Percentiles rank a stretch among this genome's conserved stretches.
Evolutionary conservation across 2,113 vertebrate genomes (phyloP).

Genomic region (Candoia aspera): DNA sequence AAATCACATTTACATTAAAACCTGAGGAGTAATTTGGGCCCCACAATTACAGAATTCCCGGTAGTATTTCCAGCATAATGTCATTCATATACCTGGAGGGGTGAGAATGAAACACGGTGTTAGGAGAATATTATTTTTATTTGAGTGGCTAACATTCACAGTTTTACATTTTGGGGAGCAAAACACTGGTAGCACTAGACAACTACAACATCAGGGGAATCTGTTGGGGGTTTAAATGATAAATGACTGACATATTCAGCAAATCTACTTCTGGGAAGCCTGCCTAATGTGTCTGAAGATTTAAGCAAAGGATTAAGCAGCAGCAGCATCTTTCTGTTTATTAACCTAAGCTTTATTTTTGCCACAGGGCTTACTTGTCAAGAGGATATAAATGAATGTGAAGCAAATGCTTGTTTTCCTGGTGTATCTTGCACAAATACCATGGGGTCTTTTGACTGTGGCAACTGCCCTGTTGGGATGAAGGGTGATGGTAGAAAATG

Average conservation of each 20-base stretch:
- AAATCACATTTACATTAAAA: background rate
- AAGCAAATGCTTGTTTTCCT: constrained; percentile 73
- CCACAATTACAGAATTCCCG: background rate
- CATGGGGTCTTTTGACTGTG: constrained; percentile 75
- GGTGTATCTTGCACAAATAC: constrained; percentile 74
- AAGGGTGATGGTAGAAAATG: constrained; percentile 72
- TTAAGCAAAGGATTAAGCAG: constrained; percentile 46
- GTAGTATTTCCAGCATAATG: constrained; percentile 5
- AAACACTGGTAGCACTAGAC: constrained; percentile 39
- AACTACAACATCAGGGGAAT: constrained; percentile 48
- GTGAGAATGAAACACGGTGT: background rate
- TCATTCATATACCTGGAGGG: background rate
- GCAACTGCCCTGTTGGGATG: constrained; percentile 73
- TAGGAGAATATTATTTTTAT: constrained; percentile 25
- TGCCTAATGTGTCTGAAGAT: constrained; percentile 23
- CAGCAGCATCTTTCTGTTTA: constrained; percentile 33
- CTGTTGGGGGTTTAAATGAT: constrained; percentile 45
- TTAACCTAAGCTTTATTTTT: constrained; percentile 48
- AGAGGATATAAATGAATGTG: constrained; percentile 79
- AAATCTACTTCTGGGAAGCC: constrained; percentile 48
- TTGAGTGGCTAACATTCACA: constrained; percentile 13
- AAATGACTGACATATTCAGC: constrained; percentile 36
- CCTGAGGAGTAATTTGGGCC: background rate
- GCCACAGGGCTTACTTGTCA: constrained; percentile 71
- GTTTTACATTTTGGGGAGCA: constrained; percentile 43